Evolutionary conservation across 2,888 invertebrate genomes (phyloP).

Genomic region (Trilocha varians): DNA sequence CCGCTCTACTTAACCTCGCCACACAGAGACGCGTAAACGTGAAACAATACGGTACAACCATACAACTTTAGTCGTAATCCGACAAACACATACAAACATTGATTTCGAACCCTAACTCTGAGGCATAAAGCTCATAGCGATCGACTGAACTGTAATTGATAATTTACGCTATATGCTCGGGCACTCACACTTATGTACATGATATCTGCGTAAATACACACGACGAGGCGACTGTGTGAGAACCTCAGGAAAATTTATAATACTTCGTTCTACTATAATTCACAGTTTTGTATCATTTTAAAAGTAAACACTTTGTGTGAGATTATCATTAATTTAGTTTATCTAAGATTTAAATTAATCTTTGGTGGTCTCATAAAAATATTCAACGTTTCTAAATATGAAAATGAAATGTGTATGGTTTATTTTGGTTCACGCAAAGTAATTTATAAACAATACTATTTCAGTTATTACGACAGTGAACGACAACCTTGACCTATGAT

Average conservation of each 20-base stretch:
- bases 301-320: slow-evolving; percentile 48
- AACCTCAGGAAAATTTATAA: slow-evolving; percentile 65
- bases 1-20: slow-evolving; percentile 73
- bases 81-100: slow-evolving; percentile 16
- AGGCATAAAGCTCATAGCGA: slow-evolving; percentile 20
- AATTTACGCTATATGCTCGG: slow-evolving; percentile 41
- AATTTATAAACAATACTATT: background rate
- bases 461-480: background rate
- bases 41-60: slow-evolving; percentile 71
- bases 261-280: slow-evolving; percentile 59
- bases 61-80: slow-evolving; percentile 49
- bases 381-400: background rate
- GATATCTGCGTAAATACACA: slow-evolving; percentile 40
- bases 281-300: slow-evolving; percentile 62
- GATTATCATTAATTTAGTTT: slow-evolving; percentile 49
- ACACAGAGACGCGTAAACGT: slow-evolving; percentile 70
- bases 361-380: background rate
- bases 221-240: slow-evolving; percentile 50
- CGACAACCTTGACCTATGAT: background rate
- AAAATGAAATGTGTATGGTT: background rate
- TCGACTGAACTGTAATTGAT: slow-evolving; percentile 4
- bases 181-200: slow-evolving; percentile 39
- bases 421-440: background rate
- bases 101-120: slow-evolving; percentile 23
- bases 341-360: slow-evolving; percentile 30